Conservation (phyloP, 2,888 invertebrate species). For the Idaea dimidiata region DNA sequence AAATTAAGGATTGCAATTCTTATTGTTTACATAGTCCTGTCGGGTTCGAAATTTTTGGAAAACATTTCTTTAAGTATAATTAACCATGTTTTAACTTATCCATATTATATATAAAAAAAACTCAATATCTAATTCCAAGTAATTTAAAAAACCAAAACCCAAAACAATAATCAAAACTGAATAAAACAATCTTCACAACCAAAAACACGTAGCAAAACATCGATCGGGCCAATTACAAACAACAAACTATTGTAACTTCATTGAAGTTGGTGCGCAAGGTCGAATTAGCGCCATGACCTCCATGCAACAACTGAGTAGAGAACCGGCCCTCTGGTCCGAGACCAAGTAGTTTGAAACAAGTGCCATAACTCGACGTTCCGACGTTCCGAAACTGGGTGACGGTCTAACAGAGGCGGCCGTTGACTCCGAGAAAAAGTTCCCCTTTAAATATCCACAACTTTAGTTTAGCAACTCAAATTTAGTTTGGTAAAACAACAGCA, state of each 20-base stretch:
- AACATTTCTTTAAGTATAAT: too few relatives aligned
- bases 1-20: too few relatives aligned
- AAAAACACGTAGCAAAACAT: slow-evolving; percentile 14
- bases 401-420: slow-evolving; percentile 76
- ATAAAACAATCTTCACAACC: neutral
- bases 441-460: slow-evolving; percentile 80
- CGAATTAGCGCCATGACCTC: slow-evolving; percentile 78
- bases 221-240: slow-evolving; percentile 39
- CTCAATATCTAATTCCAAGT: too few relatives aligned
- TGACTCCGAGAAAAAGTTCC: slow-evolving; percentile 80
- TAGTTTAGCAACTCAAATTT: slow-evolving; percentile 80
- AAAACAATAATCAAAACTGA: slow-evolving; percentile 1
- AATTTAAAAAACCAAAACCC: neutral
- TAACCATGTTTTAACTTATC: too few relatives aligned
- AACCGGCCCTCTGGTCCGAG: slow-evolving; percentile 69
- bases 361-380: slow-evolving; percentile 79
- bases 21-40: too few relatives aligned
- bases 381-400: slow-evolving; percentile 80
- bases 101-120: too few relatives aligned
- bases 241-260: slow-evolving; percentile 46
- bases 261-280: slow-evolving; percentile 73
- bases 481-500: slow-evolving; percentile 71
- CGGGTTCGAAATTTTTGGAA: too few relatives aligned
- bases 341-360: slow-evolving; percentile 79
- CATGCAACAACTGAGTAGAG: slow-evolving; percentile 26